Base-by-base conservation (phyloP, 2,888 invertebrate genomes). In the Harpalus rufipes region DNA sequence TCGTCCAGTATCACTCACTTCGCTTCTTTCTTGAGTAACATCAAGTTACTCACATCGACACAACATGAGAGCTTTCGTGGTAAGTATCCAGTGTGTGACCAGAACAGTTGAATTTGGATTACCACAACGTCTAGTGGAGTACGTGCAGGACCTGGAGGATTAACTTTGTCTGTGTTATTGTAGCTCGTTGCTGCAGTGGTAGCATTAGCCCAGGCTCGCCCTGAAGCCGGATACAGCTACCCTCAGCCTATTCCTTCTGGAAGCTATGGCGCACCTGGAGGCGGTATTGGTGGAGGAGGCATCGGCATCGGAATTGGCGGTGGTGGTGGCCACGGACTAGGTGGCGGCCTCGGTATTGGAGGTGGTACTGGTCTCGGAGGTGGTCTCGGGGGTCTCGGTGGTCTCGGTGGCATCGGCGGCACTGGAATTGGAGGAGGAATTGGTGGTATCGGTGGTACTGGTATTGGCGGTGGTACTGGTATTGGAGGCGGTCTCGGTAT, bases 141-240 rank as follows among this genome's bases (percentile, higher is more conserved):
- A 63, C 63, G 7, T 63, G 21, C 21, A 63, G 68, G 7, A 68
- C 25, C 12, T 63, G 59, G 16, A 59, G 68, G 68, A 68, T 68
- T 63, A 68, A 68, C 12, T 68, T 39, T 68, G 32, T 68, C 12
- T 68, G 68, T 79, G 7, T 32, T 32, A 32, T 79, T 88, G 84
- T 87, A 90, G 90, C 88, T 90, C 78, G 86, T 88, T 80, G 87
- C 89, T 85, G 87, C 89, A 68, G 86, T 93, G 87, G 91, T 93
- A 91, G 92, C 93, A 85, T 91, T 93, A 90, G 92, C 92, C 89
- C 92, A 93, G 89, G 93, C 93, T 85, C 91, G 93, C 86, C 94
- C 94, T 89, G 93, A 94, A 90, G 93, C 93, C 89, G 93, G 93
- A 88, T 93, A 93, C 90, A 92, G 92, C 90, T 93, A 92, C 91